Base-by-base conservation (phyloP, 1,140 invertebrate genomes). In the Harlomillsia oculata region DNA sequence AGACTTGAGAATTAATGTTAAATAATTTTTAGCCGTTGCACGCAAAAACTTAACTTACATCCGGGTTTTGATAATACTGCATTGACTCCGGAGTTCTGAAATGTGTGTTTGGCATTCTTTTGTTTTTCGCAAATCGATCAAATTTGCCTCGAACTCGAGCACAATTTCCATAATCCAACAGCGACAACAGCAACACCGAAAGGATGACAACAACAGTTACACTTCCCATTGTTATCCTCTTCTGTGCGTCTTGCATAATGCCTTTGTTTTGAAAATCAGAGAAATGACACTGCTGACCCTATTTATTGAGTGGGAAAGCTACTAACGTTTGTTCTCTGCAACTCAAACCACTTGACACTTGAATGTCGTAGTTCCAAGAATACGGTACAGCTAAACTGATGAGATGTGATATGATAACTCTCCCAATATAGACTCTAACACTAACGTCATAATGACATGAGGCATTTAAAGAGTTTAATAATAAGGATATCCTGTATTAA, bases 1-100 rank as follows among this genome's bases (percentile, higher is more conserved):
- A 48, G 8, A 9, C 11, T 32, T 20, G 16, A 18, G 13, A 5
- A 46, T 18, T 20, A 16, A 21, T 23, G 16, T 18, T 25, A 6
- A 44, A 23, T 25, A 23, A 6, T 44, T 44, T 4, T 18, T 2
- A 43, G 5, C 4, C 1, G 21, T 44, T 21, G 16, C 18, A 4
- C 16, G 39, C 1, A 34, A 34, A 9, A 16, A 14, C n/a, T 5
- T 26, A 18, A 80, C 82, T 79, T 75, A 89, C 86, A 70, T 89
- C 81, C 50, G 87, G 82, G 64, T 89, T 88, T 65, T 89, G 88
- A 71, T 89, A 90, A 69, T 89, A 89, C 64, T 86, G 81, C 73
- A 88, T 84, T 3, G 84, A 85, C 70, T 89, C 86, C 1, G 84
- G 83, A 74, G 88, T 85, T 59, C 85, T 74, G 64, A 89, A 89